Base-by-base conservation (phyloP, 1,140 invertebrate genomes). In the Drosophila pachea region DNA sequence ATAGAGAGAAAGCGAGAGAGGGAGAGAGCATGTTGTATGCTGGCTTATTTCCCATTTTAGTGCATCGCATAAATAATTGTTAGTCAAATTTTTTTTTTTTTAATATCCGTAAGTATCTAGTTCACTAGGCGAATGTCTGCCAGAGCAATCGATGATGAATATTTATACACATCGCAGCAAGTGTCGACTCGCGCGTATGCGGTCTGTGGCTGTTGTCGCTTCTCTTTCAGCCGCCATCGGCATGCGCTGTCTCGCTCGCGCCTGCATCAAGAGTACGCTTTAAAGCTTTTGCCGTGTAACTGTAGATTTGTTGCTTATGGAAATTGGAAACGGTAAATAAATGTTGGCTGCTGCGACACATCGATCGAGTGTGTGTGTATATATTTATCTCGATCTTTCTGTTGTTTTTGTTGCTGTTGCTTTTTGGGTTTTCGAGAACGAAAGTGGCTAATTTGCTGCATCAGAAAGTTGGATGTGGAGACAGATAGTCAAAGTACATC, bases 291-390 rank as follows among this genome's bases (percentile, higher is more conserved):
- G 38, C 63, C 76, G 83, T 83, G 48, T 86, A 86, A 86, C 81
- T 63, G 81, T 86, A 40, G 14, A 63, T 79, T 77, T 43, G 74
- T 72, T 77, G 81, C 61, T 71, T 82, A 87, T 84, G 78, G 73
- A 87, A 87, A 82, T 79, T 63, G 54, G 50, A 69, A 87, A 87
- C 83, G 83, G 83, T 83, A 87, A 86, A 49, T 68, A 58, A 76
- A 67, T 61, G 73, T 68, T 70, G 61, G 61, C 58, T 65, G 54
- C 62, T 40, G 54, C 54, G 52, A 31, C 22, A 31, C 58, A 53
- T 68, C 58, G 58, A 53, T 40, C 38, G 32, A 38, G 61, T 72
- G 52, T 50, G 48, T 70, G 29, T 68, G 5, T 53, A 8, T 68
- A 7, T 45, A 43, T 55, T 5, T 35, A 11, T 16, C 22, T 47